Percentiles rank a stretch among this genome's conserved stretches.
These are phyloP conservation scores for Pithys albifrons DNA, from an alignment of 2,113 vertebrate species.

Conservation along the genomic window DNA sequence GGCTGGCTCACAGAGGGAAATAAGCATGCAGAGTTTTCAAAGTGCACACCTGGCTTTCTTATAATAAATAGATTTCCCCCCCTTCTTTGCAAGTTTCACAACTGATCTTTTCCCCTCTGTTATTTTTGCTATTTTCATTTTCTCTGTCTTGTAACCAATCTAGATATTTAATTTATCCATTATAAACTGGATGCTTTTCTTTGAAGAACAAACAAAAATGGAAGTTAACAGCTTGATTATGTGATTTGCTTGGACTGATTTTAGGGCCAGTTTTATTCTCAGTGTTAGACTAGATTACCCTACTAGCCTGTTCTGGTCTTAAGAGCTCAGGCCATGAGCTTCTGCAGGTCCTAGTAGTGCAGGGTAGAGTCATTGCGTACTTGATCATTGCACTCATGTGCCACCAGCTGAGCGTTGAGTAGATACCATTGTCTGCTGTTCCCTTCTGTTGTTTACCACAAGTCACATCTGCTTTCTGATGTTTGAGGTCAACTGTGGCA, in stretches of 20 bases:
- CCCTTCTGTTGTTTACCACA: background rate
- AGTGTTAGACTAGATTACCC: background rate
- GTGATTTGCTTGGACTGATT: background rate
- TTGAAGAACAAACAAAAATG: background rate
- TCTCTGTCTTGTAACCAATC: background rate
- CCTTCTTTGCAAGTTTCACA: background rate
- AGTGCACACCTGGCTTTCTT: background rate
- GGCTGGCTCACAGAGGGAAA: background rate
- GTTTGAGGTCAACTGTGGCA: background rate
- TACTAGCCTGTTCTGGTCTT: background rate
- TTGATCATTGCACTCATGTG: accelerated
- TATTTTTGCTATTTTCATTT: background rate
- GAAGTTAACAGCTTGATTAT: background rate
- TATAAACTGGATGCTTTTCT: background rate
- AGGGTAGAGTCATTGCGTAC: background rate
- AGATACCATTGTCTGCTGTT: background rate
- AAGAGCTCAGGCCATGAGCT: background rate
- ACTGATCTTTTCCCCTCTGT: background rate
- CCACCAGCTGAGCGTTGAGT: background rate
- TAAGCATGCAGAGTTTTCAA: background rate
- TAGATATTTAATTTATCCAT: background rate
- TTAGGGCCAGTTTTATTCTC: background rate
- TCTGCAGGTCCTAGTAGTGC: background rate
- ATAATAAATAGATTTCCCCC: background rate
- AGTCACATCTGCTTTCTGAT: background rate